Base-by-base conservation (phyloP, 2,888 invertebrate species). In the Leucophora obtusa region DNA sequence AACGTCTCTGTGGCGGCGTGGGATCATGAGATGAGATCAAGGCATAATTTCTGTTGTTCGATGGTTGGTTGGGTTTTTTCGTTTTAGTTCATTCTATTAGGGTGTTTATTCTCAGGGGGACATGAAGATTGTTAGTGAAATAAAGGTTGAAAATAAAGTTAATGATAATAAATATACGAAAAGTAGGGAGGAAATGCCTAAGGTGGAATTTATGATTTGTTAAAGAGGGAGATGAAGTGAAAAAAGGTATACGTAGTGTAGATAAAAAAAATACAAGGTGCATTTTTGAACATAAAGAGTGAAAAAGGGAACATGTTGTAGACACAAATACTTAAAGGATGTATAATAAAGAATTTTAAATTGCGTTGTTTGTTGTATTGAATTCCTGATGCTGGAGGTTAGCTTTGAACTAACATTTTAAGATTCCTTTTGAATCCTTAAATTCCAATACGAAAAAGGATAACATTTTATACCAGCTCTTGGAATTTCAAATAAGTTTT, bases 101-200 rank as follows among this genome's bases (percentile, higher is more conserved):
- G 43, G 43, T 47, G 43, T 47, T 47, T 47, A 47, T 47, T 47
- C n/a, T 47, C 43, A n/a, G 43, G 43, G 43, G 43, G 14, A 47
- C 2, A 47, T 14, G 14, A 43, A 43, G 38, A 38, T 47, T n/a
- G 43, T 47, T 7, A 14, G 43, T n/a, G 43, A 56, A 28, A 58
- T 3, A 43, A 69, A 51, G 2, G 43, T 47, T 47, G n/a, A 47
- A 47, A 47, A 47, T 43, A 47, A 11, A 43, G 50, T 28, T 18
- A 18, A 17, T 38, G 35, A 56, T 28, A n/a, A n/a, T n/a, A 43
- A 11, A 18, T 50, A 71, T 56, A 58, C 47, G 43, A 47, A 47
- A 5, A 6, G n/a, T 47, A 47, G 43, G 72, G 15, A 69, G 78
- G 78, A 78, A 78, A 69, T 73, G 73, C 68, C 73, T 68, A 28